These are phyloP conservation scores for Saturnia pavonia DNA, from an alignment of 2,888 invertebrate genomes.

Conservation along the genomic window DNA sequence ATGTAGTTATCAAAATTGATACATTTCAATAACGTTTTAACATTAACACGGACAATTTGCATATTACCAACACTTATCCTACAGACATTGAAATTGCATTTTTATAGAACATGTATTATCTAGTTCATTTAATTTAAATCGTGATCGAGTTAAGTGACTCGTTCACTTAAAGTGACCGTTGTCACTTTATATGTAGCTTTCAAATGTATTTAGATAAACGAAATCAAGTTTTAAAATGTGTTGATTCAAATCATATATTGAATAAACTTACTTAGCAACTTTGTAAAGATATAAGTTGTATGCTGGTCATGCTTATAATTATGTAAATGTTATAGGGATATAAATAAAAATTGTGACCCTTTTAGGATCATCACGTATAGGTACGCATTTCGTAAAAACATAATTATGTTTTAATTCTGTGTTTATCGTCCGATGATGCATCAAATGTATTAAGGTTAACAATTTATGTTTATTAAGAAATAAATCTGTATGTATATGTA, in stretches of 20 bases:
- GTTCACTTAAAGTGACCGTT: constrained; percentile 44
- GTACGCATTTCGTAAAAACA: not conserved
- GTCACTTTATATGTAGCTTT: constrained; percentile 51
- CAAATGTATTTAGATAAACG: constrained; percentile 52
- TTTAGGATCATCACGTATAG: not conserved
- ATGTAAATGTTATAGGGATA: not conserved
- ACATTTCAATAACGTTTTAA: not conserved
- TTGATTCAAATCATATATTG: constrained; percentile 33
- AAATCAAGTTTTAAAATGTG: constrained; percentile 34
- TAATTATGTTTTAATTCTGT: not conserved
- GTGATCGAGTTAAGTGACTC: constrained; percentile 48
- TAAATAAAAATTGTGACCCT: not conserved
- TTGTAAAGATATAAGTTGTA: constrained; percentile 15
- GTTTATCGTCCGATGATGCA: not conserved
- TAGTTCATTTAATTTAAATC: constrained; percentile 49
- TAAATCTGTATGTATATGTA: not conserved
- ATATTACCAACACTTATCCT: not conserved
- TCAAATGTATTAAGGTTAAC: not conserved
- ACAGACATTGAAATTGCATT: not conserved
- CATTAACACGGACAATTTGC: constrained; percentile 3
- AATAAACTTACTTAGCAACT: constrained; percentile 36
- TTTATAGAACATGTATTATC: constrained; percentile 32
- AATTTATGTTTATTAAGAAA: not conserved
- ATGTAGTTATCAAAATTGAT: constrained; percentile 28
- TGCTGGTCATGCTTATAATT: constrained; percentile 10